A percentile compares a stretch with the other conserved stretches of the same genome.
Conservation (phyloP, 2,797 vertebrate genomes). For the Artibeus jamaicensis region DNA sequence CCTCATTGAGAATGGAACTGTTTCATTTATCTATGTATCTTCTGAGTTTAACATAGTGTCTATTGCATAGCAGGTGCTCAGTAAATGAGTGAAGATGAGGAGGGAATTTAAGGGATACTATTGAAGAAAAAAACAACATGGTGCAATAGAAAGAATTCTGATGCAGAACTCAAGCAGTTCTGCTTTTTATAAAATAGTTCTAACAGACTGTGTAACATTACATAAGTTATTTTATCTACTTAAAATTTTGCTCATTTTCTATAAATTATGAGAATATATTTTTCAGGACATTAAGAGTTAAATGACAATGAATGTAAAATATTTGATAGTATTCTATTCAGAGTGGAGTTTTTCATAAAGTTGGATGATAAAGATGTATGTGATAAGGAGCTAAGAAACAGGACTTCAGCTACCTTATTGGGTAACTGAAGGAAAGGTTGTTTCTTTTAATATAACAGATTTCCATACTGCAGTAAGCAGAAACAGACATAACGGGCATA, state of each 20-base stretch:
- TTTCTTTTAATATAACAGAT: constrained; percentile 11
- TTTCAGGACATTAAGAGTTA: background rate
- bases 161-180: background rate
- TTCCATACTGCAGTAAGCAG: background rate
- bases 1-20: background rate
- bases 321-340: background rate
- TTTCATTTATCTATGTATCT: background rate
- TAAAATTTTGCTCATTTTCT: background rate
- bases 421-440: background rate
- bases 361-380: background rate
- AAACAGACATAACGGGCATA: background rate
- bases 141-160: background rate
- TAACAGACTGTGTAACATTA: background rate
- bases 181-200: background rate
- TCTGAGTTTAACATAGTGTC: background rate
- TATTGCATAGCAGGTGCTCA: background rate
- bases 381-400: background rate
- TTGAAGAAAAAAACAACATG: background rate
- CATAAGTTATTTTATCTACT: background rate
- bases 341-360: background rate
- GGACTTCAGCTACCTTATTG: background rate
- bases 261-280: constrained; percentile 12
- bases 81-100: background rate
- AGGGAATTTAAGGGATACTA: background rate
- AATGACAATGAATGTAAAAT: background rate